phyloP scores from a whole-genome alignment of 2,888 invertebrate genomes.

The Andricus curvator region DNA sequence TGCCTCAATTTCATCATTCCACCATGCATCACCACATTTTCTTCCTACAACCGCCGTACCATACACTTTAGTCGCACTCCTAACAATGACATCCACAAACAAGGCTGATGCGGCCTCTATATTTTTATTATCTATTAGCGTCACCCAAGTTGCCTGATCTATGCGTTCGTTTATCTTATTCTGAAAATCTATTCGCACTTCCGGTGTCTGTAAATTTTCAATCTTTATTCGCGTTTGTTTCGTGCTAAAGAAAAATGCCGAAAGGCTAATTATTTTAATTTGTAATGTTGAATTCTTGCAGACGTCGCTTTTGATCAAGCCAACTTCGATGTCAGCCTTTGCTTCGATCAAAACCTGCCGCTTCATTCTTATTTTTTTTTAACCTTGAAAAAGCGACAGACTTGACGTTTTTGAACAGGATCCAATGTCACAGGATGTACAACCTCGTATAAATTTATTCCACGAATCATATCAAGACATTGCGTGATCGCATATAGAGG shows the following conservation, averaged over 20 bases:
- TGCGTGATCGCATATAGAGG: slow-evolving; percentile 68
- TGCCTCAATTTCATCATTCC: too few species aligned
- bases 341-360: neutral
- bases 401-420: slow-evolving; percentile 26
- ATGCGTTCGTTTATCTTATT: too few species aligned
- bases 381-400: slow-evolving; percentile 18
- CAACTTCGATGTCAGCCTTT: neutral
- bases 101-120: too few species aligned
- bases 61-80: too few species aligned
- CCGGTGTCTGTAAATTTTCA: too few species aligned
- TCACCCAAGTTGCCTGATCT: too few species aligned
- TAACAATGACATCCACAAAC: too few species aligned
- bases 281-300: neutral
- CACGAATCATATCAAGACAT: slow-evolving; percentile 72
- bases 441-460: slow-evolving; percentile 66
- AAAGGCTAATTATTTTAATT: slow-evolving; percentile 4
- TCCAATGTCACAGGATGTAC: slow-evolving; percentile 6
- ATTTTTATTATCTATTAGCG: too few species aligned
- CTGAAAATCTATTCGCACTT: too few species aligned
- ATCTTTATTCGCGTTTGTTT: too few species aligned
- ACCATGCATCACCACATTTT: too few species aligned
- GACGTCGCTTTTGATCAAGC: neutral
- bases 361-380: neutral
- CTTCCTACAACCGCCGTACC: too few species aligned
- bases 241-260: slow-evolving; percentile 4